A percentile compares a stretch with the other conserved stretches of the same genome.
These are phyloP conservation scores for Oryzias sinensis DNA, from an alignment of 2,797 vertebrate species.

Conservation along the genomic window DNA sequence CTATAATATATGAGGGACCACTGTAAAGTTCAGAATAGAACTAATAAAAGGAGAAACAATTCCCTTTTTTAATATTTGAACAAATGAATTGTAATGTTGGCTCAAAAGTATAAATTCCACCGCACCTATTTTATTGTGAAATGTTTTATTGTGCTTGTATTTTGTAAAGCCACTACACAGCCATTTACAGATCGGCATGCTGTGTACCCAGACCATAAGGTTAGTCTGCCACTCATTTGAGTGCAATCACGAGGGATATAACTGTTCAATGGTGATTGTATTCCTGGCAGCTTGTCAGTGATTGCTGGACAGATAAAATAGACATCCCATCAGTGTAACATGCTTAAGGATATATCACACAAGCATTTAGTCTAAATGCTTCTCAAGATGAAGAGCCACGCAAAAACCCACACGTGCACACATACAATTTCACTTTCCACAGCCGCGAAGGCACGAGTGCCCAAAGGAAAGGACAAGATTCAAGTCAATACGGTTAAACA, in stretches of 20 bases:
- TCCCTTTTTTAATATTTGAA: constrained; percentile 1
- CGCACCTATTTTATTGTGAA: constrained; percentile 27
- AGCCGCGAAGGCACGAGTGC: constrained; percentile 36
- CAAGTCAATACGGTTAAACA: constrained; percentile 54
- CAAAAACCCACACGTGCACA: constrained; percentile 1
- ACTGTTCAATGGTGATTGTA: constrained; percentile 50
- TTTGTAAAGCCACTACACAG: constrained; percentile 40
- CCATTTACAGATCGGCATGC: constrained; percentile 48
- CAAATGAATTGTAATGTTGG: constrained; percentile 39
- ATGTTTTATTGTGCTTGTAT: constrained; percentile 39
- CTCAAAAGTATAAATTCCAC: constrained; percentile 41
- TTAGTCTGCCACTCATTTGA: constrained; percentile 53
- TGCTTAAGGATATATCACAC: constrained; percentile 26
- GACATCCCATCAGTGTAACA: constrained; percentile 30
- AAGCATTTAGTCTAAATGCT: constrained; percentile 16
- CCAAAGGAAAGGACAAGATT: constrained; percentile 54
- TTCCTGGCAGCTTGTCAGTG: constrained; percentile 25
- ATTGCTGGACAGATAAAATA: constrained; percentile 33
- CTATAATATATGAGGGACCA: too few species aligned
- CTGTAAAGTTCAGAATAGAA: too few species aligned
- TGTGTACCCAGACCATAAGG: constrained; percentile 57
- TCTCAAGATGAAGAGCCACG: constrained; percentile 3
- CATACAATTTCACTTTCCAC: constrained; percentile 8
- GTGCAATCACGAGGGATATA: constrained; percentile 56
- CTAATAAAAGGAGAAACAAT: too few species aligned